Base-by-base conservation (phyloP, 1,140 invertebrate genomes). In the Cheumatopsyche charites region DNA sequence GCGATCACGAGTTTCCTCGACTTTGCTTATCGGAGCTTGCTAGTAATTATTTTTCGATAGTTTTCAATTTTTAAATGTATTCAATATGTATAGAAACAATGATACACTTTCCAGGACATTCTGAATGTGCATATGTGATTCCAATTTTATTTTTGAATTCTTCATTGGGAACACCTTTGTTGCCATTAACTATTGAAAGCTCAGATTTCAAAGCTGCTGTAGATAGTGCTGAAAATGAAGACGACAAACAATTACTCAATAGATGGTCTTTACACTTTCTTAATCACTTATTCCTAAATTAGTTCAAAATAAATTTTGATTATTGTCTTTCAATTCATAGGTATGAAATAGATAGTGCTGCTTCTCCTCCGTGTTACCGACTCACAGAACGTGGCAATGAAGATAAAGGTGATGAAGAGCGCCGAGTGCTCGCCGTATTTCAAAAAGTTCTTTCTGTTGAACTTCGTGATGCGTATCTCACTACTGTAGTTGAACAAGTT, bases 401-500 rank as follows among this genome's bases (percentile, higher is more conserved):
- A 13, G 83, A 82, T 0, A 88, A 85, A 82, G 89, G 87, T 75
- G 86, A 83, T 74, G 83, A 82, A 76, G 90, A 90, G 75, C 82
- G 90, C 1, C 81, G 82, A 29, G 84, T 92, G 1, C 84, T 95
- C 17, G 83, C 90, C 43, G 87, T 88, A 15, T 88, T 92, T 5
- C 82, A 83, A 15, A 77, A 80, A 12, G 83, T 82, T 0, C 87
- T 91, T 77, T 88, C 90, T 13, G 86, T 89, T 77, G 90, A 91
- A 78, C 86, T 92, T 7, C 86, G 89, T 74, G 90, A 92, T 76
- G 91, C 90, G 7, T 94, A 94, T 81, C 85, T 93, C 62, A 90
- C 89, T 12, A 93, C 91, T 13, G 90, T 92, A 0, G 88, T 92
- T 12, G 91, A 93, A 83, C 92, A 90, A 85, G 90, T 91, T 17